Evolutionary conservation across 2,888 invertebrate genomes (phyloP).

Genomic region (Acanthosepion esculentum): DNA sequence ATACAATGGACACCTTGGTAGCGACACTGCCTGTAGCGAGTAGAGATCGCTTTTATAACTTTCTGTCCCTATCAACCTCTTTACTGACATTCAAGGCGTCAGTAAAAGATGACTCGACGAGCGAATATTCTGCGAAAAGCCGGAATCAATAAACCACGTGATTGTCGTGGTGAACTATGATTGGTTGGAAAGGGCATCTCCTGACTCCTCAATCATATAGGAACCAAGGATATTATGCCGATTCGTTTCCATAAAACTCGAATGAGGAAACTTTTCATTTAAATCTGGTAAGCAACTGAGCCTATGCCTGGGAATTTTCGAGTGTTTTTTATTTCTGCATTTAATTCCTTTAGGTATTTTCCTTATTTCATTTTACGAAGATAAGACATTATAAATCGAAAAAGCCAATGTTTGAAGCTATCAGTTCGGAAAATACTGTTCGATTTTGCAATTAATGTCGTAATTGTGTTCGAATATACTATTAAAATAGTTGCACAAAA

Average conservation of each 20-base stretch:
- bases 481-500: too few species aligned
- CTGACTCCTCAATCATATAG: not conserved
- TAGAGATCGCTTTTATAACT: not conserved
- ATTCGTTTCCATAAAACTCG: constrained; percentile 18
- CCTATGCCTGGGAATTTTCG: not conserved
- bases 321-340: not conserved
- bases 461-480: too few species aligned
- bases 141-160: not conserved
- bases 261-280: not conserved
- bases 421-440: too few species aligned
- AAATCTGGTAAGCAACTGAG: not conserved
- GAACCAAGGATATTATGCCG: not conserved
- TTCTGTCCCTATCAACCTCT: not conserved
- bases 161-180: not conserved
- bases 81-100: not conserved
- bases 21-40: not conserved
- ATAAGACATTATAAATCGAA: too few species aligned
- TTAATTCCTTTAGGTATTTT: not conserved
- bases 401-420: too few species aligned
- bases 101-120: not conserved
- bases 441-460: too few species aligned
- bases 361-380: not conserved
- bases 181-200: not conserved
- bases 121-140: not conserved
- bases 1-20: not conserved